Percentiles rank a stretch among this genome's conserved stretches.
Conservation (phyloP, 1,140 invertebrate species). For the Drosophila willistoni region DNA sequence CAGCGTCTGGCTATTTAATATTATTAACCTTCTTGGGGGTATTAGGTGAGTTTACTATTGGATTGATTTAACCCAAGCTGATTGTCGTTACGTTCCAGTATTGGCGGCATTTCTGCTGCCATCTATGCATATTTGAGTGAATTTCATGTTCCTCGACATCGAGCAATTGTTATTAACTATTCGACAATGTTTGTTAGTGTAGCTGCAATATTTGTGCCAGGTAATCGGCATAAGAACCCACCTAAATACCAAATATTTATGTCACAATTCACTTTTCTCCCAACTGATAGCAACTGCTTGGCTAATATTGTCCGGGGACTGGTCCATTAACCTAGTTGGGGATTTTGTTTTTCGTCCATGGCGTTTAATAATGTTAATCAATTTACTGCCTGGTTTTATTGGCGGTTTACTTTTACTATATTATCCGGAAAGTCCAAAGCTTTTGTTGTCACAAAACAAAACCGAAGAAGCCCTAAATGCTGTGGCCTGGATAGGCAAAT, state of each 20-base stretch:
- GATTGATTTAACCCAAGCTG: too few species aligned
- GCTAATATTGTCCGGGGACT: slow-evolving; percentile 62
- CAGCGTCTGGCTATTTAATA: slow-evolving; percentile 84
- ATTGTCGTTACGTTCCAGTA: slow-evolving; percentile 59
- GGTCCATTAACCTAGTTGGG: slow-evolving; percentile 51
- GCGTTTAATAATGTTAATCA: slow-evolving; percentile 87
- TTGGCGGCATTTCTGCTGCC: slow-evolving; percentile 84
- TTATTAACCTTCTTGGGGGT: slow-evolving; percentile 85
- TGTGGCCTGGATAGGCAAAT: slow-evolving; percentile 84
- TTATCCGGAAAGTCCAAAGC: slow-evolving; percentile 88
- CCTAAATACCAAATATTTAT: too few species aligned
- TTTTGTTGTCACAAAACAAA: slow-evolving; percentile 84
- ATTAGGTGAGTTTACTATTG: slow-evolving; percentile 84
- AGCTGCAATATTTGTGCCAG: slow-evolving; percentile 74
- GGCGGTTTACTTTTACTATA: slow-evolving; percentile 85
- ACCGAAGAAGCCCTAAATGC: slow-evolving; percentile 84
- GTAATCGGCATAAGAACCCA: slow-evolving; percentile 31
- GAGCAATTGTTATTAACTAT: slow-evolving; percentile 75
- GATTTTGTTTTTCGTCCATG: slow-evolving; percentile 84
- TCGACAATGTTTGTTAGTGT: slow-evolving; percentile 78
- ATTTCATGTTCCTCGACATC: slow-evolving; percentile 84
- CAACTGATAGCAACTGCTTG: slow-evolving; percentile 54
- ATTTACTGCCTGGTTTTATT: slow-evolving; percentile 85
- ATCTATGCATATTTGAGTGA: slow-evolving; percentile 85
- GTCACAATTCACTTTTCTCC: too few species aligned